A percentile compares a stretch with the other conserved stretches of the same genome.
These are phyloP conservation scores for Clarias platycephalus DNA, from an alignment of 2,797 vertebrate species.

Conservation along the genomic window DNA sequence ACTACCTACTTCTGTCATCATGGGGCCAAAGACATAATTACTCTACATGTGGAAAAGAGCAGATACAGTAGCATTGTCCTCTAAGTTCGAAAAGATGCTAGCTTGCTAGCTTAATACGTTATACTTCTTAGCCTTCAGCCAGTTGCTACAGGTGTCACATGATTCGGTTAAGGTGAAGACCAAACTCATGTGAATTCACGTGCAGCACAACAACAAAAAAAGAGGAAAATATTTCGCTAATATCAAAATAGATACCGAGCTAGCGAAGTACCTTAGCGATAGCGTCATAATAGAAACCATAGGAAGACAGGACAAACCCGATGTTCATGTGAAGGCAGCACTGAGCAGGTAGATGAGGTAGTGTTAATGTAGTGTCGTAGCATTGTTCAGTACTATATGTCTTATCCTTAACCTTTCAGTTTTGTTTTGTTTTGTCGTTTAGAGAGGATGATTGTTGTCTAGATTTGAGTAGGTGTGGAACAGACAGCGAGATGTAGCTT, in stretches of 20 bases:
- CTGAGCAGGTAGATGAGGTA: not conserved
- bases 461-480: slow-evolving; percentile 29
- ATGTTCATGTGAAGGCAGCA: not conserved
- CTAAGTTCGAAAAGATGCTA: not conserved
- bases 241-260: not conserved
- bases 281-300: not conserved
- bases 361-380: not conserved
- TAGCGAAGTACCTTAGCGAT: not conserved
- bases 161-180: not conserved
- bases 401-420: too few relatives aligned
- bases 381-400: not conserved
- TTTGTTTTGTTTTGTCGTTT: not conserved
- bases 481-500: slow-evolving; percentile 58
- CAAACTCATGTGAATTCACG: not conserved
- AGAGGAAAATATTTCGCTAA: not conserved
- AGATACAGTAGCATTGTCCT: not conserved
- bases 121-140: not conserved
- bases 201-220: not conserved
- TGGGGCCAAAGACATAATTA: not conserved
- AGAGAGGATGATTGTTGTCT: slow-evolving; percentile 11
- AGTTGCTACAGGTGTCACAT: too few relatives aligned
- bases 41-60: too few relatives aligned
- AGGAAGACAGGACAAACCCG: not conserved
- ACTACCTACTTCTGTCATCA: not conserved
- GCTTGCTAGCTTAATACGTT: not conserved